Evolutionary conservation across 2,797 vertebrate species (phyloP).

Genomic region (Amphiprion clarkii): DNA sequence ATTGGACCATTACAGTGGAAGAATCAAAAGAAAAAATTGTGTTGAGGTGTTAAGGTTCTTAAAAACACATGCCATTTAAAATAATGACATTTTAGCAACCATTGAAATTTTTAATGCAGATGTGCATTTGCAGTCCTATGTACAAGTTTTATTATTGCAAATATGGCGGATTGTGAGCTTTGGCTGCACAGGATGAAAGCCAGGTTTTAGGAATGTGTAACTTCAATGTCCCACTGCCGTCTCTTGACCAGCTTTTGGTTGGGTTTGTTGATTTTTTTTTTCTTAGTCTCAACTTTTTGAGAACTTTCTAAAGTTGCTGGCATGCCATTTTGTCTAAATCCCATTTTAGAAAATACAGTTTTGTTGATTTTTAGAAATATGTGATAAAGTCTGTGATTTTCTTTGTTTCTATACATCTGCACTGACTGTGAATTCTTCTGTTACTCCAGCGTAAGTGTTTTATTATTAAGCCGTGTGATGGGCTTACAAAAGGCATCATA

Average conservation of each 20-base stretch:
- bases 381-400: slow-evolving; percentile 24
- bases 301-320: slow-evolving; percentile 18
- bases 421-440: slow-evolving; percentile 49
- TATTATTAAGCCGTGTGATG: slow-evolving; percentile 19
- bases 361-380: slow-evolving; percentile 38
- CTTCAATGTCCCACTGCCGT: neutral
- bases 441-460: slow-evolving; percentile 20
- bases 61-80: slow-evolving; percentile 1
- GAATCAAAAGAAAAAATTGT: neutral
- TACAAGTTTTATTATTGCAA: slow-evolving; percentile 26
- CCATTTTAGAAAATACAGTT: slow-evolving; percentile 32
- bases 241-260: slow-evolving; percentile 15
- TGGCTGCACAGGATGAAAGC: neutral
- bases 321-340: slow-evolving; percentile 29
- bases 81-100: neutral
- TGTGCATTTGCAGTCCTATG: neutral
- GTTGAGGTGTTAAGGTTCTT: neutral
- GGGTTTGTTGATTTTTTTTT: neutral
- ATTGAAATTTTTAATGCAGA: slow-evolving; percentile 12
- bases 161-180: slow-evolving; percentile 7
- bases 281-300: neutral
- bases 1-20: slow-evolving; percentile 20
- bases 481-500: slow-evolving; percentile 25
- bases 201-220: slow-evolving; percentile 17
- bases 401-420: slow-evolving; percentile 42